A percentile compares a stretch with the other conserved stretches of the same genome.
phyloP scores from a whole-genome alignment of 2,888 invertebrate species.

The Agrilus biguttatus region DNA sequence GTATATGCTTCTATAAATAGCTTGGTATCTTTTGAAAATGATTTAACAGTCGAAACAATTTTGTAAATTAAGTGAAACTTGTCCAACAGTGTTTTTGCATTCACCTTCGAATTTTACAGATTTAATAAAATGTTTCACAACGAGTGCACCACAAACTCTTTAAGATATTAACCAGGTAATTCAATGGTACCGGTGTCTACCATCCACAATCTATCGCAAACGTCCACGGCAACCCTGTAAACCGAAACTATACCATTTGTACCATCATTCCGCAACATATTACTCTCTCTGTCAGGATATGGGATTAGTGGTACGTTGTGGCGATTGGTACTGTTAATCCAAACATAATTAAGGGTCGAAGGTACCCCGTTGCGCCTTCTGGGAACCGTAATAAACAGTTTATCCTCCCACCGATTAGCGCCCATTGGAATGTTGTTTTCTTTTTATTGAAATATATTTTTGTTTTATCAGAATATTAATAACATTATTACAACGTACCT shows the following conservation, averaged over 20 bases:
- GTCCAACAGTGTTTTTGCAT: too few relatives aligned
- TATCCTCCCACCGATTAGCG: slow-evolving; percentile 44
- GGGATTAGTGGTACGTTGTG: slow-evolving; percentile 40
- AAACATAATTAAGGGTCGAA: slow-evolving; percentile 34
- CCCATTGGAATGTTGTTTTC: slow-evolving; percentile 56
- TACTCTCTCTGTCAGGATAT: slow-evolving; percentile 42
- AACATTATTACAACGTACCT: too few relatives aligned
- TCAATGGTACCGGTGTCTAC: slow-evolving; percentile 63
- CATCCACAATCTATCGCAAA: slow-evolving; percentile 63
- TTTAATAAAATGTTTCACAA: too few relatives aligned
- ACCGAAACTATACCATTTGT: slow-evolving; percentile 42
- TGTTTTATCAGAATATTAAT: too few relatives aligned
- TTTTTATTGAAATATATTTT: slow-evolving; percentile 29
- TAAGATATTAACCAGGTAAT: slow-evolving; percentile 40
- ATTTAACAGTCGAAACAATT: too few relatives aligned
- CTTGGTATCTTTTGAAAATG: too few relatives aligned
- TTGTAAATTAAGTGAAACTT: too few relatives aligned
- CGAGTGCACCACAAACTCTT: too few relatives aligned
- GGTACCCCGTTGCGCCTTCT: slow-evolving; percentile 45
- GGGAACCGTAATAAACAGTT: slow-evolving; percentile 58
- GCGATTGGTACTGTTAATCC: slow-evolving; percentile 17
- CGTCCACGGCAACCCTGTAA: slow-evolving; percentile 55
- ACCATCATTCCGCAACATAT: slow-evolving; percentile 34
- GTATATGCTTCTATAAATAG: too few relatives aligned
- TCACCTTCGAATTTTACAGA: too few relatives aligned